A percentile compares a stretch with the other conserved stretches of the same genome.
Evolutionary conservation across 1,140 invertebrate species (phyloP).

Genomic region (Monochamus saltuarius): DNA sequence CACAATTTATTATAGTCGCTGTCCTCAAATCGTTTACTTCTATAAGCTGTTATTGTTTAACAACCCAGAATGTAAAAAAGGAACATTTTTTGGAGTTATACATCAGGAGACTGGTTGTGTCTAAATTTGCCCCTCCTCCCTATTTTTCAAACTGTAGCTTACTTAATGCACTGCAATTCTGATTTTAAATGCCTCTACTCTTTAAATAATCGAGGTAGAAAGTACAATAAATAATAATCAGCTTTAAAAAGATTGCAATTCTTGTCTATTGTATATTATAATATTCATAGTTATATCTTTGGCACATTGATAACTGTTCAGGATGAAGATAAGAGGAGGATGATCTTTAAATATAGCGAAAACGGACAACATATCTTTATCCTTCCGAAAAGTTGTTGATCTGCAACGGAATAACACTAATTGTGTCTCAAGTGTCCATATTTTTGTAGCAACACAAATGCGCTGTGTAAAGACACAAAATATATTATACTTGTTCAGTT

Average conservation of each 20-base stretch:
- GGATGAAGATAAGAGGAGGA: no score
- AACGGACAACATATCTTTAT: no score
- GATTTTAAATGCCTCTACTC: not conserved
- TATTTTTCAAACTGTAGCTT: slow-evolving; percentile 13
- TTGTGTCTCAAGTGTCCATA: slow-evolving; percentile 13
- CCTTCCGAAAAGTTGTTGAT: no score
- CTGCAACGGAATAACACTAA: not conserved
- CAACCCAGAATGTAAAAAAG: not conserved
- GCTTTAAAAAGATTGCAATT: slow-evolving; percentile 22
- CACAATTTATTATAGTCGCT: not conserved
- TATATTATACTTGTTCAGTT: slow-evolving; percentile 9
- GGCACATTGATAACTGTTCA: not conserved
- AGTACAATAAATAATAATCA: slow-evolving; percentile 21
- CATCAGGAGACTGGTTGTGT: slow-evolving; percentile 8
- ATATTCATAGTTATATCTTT: slow-evolving; percentile 1
- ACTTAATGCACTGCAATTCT: slow-evolving; percentile 10
- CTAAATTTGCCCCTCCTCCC: slow-evolving; percentile 1
- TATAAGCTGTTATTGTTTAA: slow-evolving; percentile 15
- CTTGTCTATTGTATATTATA: slow-evolving; percentile 19
- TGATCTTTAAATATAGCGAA: no score
- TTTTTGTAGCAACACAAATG: slow-evolving; percentile 15
- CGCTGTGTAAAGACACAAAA: slow-evolving; percentile 9
- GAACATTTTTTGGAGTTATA: slow-evolving; percentile 5
- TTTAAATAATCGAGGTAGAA: slow-evolving; percentile 13
- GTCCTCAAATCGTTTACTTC: slow-evolving; percentile 2